A percentile compares a stretch with the other conserved stretches of the same genome.
Conservation (phyloP, 2,797 vertebrate genomes). For the Rhodeus uyekii region DNA sequence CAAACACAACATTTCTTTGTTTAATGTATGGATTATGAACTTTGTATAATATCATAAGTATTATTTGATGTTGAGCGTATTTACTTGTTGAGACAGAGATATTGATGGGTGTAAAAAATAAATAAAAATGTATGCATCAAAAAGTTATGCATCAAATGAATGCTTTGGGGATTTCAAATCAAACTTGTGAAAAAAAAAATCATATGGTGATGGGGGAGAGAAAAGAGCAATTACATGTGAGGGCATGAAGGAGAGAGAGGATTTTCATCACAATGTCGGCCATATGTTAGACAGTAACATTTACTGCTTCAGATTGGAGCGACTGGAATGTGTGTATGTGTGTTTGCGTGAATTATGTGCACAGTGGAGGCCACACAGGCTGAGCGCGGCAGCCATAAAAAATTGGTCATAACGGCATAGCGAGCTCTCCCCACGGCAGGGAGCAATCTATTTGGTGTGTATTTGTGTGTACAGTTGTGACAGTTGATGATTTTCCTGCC, state of each 20-base stretch:
- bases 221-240: background rate
- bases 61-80: background rate
- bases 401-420: constrained; percentile 54
- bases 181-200: background rate
- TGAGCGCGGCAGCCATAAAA: constrained; percentile 53
- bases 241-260: background rate
- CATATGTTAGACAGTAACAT: constrained; percentile 41
- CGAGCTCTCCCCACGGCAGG: constrained; percentile 14
- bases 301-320: constrained; percentile 14
- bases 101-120: background rate
- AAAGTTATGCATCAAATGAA: background rate
- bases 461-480: constrained; percentile 26
- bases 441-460: constrained; percentile 32
- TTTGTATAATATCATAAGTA: background rate
- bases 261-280: constrained; percentile 15
- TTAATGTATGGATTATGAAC: background rate
- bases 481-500: constrained; percentile 51
- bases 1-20: no score
- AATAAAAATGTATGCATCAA: background rate
- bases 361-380: constrained; percentile 43
- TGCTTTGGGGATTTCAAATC: background rate
- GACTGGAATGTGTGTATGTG: constrained; percentile 9
- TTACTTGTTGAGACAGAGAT: background rate
- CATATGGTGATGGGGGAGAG: background rate
- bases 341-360: constrained; percentile 53